These are phyloP conservation scores for Tympanuchus pallidicinctus DNA, from an alignment of 2,113 vertebrate species.

Conservation along the genomic window DNA sequence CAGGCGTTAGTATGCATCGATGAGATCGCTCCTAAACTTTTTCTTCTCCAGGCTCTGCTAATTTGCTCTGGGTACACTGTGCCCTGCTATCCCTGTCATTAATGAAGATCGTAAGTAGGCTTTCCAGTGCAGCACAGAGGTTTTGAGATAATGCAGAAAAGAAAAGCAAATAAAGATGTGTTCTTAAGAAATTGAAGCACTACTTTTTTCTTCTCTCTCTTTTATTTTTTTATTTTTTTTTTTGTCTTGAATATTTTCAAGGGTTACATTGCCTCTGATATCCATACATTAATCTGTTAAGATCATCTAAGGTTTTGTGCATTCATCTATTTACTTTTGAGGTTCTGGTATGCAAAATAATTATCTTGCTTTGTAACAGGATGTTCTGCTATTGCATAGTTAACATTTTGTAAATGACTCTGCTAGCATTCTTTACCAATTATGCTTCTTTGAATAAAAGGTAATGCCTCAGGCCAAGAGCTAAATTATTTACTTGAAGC, in stretches of 20 bases:
- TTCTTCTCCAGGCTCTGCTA: not conserved
- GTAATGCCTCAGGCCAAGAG: slow-evolving; percentile 50
- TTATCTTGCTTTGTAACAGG: slow-evolving; percentile 59
- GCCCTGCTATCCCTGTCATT: not conserved
- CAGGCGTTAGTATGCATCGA: not conserved
- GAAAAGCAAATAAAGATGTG: not conserved
- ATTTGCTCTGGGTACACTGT: not conserved
- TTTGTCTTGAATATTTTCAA: not conserved
- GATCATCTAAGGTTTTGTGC: slow-evolving; percentile 14
- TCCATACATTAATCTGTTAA: slow-evolving; percentile 51
- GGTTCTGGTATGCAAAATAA: slow-evolving; percentile 63
- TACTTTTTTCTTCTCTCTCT: not conserved
- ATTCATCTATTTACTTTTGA: slow-evolving; percentile 61
- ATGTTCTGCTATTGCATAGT: slow-evolving; percentile 45
- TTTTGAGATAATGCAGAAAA: not conserved
- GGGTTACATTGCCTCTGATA: not conserved
- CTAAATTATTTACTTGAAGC: slow-evolving; percentile 63
- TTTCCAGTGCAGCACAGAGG: not conserved
- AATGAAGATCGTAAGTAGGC: not conserved
- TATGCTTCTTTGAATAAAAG: slow-evolving; percentile 59
- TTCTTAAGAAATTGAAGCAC: not conserved
- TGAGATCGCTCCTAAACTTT: not conserved
- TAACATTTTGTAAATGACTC: slow-evolving; percentile 69
- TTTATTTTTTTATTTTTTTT: not conserved
- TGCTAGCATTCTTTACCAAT: slow-evolving; percentile 54